Percentiles rank a stretch among this genome's conserved stretches.
These are phyloP conservation scores for Petrocephalus zakoni DNA, from an alignment of 2,113 vertebrate species.

Conservation along the genomic window DNA sequence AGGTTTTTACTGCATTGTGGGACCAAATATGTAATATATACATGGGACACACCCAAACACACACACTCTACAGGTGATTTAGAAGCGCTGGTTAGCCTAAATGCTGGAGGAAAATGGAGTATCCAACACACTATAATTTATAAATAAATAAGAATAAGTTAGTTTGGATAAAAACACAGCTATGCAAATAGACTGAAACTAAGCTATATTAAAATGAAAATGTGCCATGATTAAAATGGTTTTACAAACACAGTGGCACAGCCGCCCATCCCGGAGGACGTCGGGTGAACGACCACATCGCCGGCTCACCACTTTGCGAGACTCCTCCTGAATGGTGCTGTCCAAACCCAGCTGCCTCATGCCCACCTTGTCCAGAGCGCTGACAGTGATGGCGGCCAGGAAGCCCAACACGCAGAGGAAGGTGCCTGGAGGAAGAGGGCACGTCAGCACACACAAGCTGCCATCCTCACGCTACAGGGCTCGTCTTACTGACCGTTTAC, in stretches of 20 bases:
- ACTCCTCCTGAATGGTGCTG: conserved; percentile 62
- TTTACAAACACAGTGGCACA: background rate
- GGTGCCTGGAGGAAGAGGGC: conserved; percentile 49
- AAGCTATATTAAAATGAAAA: background rate
- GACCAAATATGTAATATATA: too few relatives aligned
- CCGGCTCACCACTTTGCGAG: conserved; percentile 65
- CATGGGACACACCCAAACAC: background rate
- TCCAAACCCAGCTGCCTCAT: conserved; percentile 70
- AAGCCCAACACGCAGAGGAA: conserved; percentile 67
- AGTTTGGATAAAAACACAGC: background rate
- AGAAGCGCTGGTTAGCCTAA: background rate
- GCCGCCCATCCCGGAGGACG: background rate
- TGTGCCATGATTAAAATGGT: background rate
- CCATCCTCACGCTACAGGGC: conserved; percentile 41
- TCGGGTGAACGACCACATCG: background rate
- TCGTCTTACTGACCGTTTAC: background rate
- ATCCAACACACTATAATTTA: background rate
- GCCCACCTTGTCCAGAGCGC: conserved; percentile 64
- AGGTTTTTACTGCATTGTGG: too few relatives aligned
- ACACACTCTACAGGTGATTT: background rate
- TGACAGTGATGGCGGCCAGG: conserved; percentile 60
- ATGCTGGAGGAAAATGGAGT: background rate
- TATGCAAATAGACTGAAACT: background rate
- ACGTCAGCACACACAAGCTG: conserved; percentile 6
- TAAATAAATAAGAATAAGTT: background rate